Evolutionary conservation across 2,113 vertebrate genomes (phyloP).

Genomic region (Rousettus leschenaultii): DNA sequence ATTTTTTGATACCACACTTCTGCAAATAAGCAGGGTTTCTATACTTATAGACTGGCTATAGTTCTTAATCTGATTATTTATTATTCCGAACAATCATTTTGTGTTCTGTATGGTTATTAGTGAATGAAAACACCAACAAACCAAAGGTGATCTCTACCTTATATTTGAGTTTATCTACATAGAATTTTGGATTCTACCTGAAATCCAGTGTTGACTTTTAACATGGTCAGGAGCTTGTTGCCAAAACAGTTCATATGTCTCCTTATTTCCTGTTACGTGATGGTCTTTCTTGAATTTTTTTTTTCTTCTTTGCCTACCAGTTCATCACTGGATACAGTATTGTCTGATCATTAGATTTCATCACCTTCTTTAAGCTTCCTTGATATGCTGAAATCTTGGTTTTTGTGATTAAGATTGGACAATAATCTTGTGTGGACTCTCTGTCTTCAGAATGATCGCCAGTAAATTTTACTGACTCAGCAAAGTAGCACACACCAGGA

Average conservation of each 20-base stretch:
- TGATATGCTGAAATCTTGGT: background rate
- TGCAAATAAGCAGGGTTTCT: background rate
- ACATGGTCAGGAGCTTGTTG: background rate
- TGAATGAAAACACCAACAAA: background rate
- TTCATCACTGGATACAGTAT: background rate
- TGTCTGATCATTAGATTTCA: background rate
- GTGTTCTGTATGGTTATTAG: background rate
- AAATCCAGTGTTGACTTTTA: background rate
- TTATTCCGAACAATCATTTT: background rate
- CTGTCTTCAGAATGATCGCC: constrained; percentile 11
- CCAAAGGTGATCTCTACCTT: background rate
- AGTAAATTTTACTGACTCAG: background rate
- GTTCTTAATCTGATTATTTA: background rate
- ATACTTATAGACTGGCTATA: background rate
- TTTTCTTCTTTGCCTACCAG: background rate
- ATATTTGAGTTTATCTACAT: background rate
- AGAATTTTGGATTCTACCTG: background rate
- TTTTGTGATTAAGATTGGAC: background rate
- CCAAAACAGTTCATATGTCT: background rate
- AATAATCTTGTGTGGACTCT: background rate
- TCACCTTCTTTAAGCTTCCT: background rate
- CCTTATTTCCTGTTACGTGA: background rate
- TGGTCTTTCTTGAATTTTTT: background rate
- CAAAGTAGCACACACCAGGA: background rate
- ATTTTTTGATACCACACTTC: background rate